Percentiles rank a stretch among this genome's conserved stretches.
These are phyloP conservation scores for Sorex araneus DNA, from an alignment of 2,113 vertebrate genomes.

Conservation along the genomic window DNA sequence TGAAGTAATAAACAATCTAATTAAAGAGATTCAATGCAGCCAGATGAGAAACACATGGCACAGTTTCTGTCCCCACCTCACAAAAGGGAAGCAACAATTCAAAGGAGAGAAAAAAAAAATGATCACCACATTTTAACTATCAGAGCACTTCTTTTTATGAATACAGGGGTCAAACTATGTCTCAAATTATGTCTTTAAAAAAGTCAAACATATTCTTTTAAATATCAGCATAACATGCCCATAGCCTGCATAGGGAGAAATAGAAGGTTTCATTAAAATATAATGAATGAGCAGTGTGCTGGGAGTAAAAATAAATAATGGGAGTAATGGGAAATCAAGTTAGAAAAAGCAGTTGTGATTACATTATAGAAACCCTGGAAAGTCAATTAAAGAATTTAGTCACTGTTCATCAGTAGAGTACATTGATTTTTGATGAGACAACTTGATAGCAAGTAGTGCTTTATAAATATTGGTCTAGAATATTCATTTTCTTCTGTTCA, in stretches of 20 bases:
- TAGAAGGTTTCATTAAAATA: neutral
- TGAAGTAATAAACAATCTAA: neutral
- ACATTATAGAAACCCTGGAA: neutral
- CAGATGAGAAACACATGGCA: neutral
- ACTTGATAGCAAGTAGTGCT: slow-evolving; percentile 9
- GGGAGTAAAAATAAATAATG: neutral
- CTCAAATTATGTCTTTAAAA: slow-evolving; percentile 11
- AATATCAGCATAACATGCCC: neutral
- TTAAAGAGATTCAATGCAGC: neutral
- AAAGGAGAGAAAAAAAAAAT: neutral
- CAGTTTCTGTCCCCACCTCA: neutral
- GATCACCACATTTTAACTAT: neutral
- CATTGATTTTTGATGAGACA: slow-evolving; percentile 17
- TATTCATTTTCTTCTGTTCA: neutral
- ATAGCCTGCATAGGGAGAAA: neutral
- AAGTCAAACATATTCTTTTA: neutral
- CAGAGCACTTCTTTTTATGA: neutral
- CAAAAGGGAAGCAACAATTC: slow-evolving; percentile 12
- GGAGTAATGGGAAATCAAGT: neutral
- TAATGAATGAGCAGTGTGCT: neutral
- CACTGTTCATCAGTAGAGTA: neutral
- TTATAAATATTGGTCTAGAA: neutral
- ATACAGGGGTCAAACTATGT: neutral
- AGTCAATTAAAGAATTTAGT: neutral
- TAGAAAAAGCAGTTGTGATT: neutral